phyloP scores from a whole-genome alignment of 2,888 invertebrate species.

The Brachylomia viminalis region DNA sequence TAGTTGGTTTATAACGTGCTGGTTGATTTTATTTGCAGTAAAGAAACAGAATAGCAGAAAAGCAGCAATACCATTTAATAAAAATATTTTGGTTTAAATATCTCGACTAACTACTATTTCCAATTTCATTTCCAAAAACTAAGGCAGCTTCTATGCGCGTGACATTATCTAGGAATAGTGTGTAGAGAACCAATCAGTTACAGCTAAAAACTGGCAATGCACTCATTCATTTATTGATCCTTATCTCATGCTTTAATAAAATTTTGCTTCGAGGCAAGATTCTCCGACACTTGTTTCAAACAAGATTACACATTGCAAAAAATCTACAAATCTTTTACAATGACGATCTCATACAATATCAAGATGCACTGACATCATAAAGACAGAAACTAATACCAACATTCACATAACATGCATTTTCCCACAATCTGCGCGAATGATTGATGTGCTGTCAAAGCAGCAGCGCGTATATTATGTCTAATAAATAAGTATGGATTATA shows the following conservation, averaged over 20 bases:
- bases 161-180: neutral
- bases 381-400: slow-evolving; percentile 50
- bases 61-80: no score
- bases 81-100: no score
- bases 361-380: slow-evolving; percentile 27
- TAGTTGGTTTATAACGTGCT: neutral
- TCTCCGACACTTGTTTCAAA: neutral
- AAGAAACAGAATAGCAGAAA: neutral
- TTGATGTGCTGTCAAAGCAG: slow-evolving; percentile 60
- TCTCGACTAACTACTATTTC: neutral
- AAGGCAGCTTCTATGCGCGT: neutral
- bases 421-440: slow-evolving; percentile 52
- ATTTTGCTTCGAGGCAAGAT: neutral
- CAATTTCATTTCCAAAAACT: neutral
- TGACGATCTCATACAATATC: neutral
- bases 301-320: slow-evolving; percentile 9
- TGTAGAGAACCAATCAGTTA: no score
- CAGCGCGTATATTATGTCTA: slow-evolving; percentile 54
- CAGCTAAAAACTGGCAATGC: no score
- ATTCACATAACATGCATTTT: slow-evolving; percentile 43
- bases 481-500: slow-evolving; percentile 55
- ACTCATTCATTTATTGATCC: no score
- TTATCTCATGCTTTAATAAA: no score
- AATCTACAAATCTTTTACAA: neutral
- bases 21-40: neutral